These are phyloP conservation scores for Hyppa rectilinea DNA, from an alignment of 2,888 invertebrate species.

Conservation along the genomic window DNA sequence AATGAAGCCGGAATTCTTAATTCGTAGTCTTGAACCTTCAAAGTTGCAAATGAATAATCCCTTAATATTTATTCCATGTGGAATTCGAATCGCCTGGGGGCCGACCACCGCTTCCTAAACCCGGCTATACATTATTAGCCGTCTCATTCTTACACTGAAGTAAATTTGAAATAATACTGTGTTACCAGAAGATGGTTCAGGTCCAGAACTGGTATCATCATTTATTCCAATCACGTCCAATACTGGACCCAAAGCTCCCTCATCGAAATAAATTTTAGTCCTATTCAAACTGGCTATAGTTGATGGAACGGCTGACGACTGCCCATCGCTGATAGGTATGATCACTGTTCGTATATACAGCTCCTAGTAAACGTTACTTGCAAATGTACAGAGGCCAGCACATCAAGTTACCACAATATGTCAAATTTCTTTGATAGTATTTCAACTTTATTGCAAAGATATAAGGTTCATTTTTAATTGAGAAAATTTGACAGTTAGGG, in stretches of 20 bases:
- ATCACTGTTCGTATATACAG: neutral
- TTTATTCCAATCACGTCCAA: neutral
- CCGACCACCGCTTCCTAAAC: too few relatives aligned
- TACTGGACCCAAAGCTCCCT: neutral
- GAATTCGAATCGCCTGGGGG: neutral
- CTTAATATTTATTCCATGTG: neutral
- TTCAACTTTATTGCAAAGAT: too few relatives aligned
- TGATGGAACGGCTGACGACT: neutral
- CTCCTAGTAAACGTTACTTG: neutral
- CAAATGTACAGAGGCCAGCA: neutral
- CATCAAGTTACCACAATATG: too few relatives aligned
- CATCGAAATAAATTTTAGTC: neutral
- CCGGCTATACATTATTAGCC: too few relatives aligned
- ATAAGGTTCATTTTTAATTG: too few relatives aligned
- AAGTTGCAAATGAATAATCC: neutral
- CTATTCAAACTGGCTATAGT: neutral
- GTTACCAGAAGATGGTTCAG: too few relatives aligned
- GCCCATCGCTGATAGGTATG: neutral
- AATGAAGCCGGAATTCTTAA: neutral
- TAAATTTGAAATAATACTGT: too few relatives aligned
- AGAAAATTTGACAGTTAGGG: too few relatives aligned
- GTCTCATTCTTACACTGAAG: too few relatives aligned
- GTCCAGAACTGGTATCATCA: neutral
- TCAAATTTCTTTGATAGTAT: too few relatives aligned
- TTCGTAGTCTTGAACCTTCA: neutral